These are phyloP conservation scores for Hydrotaea diabolus DNA, from an alignment of 2,888 invertebrate genomes.

Conservation along the genomic window DNA sequence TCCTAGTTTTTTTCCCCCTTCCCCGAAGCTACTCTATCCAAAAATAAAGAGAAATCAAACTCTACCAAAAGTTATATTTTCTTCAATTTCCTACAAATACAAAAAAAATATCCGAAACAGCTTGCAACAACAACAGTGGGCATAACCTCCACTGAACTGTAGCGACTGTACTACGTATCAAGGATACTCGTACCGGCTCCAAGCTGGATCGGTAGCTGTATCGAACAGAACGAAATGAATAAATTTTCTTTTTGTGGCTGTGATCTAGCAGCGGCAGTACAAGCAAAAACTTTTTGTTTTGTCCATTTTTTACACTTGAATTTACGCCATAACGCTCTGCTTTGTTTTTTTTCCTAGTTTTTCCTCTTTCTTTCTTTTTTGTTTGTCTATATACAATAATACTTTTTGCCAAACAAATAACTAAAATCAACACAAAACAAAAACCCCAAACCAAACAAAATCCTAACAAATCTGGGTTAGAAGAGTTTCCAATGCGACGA, in stretches of 20 bases:
- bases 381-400: background rate
- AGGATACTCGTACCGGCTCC: background rate
- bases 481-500: background rate
- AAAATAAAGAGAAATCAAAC: background rate
- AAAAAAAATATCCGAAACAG: background rate
- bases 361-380: background rate
- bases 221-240: conserved; percentile 26
- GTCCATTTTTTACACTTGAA: conserved; percentile 26
- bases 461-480: conserved; percentile 27
- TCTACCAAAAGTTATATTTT: conserved; percentile 12
- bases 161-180: background rate
- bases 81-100: background rate
- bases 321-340: conserved; percentile 10
- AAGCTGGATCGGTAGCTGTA: conserved; percentile 25
- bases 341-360: background rate
- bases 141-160: background rate
- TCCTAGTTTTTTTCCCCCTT: no score
- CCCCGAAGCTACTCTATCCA: background rate
- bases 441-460: conserved; percentile 13
- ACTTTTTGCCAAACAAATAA: conserved; percentile 28
- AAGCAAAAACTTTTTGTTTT: conserved; percentile 14
- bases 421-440: conserved; percentile 13
- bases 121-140: background rate
- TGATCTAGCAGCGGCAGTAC: background rate
- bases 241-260: conserved; percentile 22